These are phyloP conservation scores for Brachyrhaphis roseni DNA, from an alignment of 2,797 vertebrate genomes.

Conservation along the genomic window DNA sequence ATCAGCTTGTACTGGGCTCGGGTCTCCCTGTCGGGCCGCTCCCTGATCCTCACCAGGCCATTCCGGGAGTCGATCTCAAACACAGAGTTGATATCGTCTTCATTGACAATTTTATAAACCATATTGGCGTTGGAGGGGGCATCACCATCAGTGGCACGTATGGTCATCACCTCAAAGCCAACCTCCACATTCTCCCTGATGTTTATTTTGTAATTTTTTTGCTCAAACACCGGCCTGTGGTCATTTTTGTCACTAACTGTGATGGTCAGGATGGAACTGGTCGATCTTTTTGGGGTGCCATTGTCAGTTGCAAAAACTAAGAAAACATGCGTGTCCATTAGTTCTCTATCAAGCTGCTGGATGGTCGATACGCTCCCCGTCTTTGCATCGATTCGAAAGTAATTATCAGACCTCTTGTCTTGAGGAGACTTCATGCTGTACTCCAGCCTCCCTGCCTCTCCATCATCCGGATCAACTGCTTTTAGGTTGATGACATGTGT, in stretches of 20 bases:
- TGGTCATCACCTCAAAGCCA: constrained; percentile 94
- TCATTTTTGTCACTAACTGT: constrained; percentile 97
- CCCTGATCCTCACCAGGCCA: constrained; percentile 89
- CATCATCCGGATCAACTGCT: constrained; percentile 91
- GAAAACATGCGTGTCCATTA: constrained; percentile 94
- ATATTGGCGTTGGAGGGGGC: constrained; percentile 95
- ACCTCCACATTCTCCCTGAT: constrained; percentile 95
- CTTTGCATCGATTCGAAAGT: constrained; percentile 87
- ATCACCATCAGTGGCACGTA: constrained; percentile 93
- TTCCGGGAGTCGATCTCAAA: constrained; percentile 93
- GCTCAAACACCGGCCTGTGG: constrained; percentile 92
- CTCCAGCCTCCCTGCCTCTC: constrained; percentile 88
- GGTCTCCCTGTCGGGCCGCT: constrained; percentile 89
- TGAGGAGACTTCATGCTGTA: constrained; percentile 94
- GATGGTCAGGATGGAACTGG: constrained; percentile 88
- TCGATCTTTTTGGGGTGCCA: constrained; percentile 83
- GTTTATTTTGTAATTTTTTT: constrained; percentile 88
- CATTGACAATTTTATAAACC: constrained; percentile 91
- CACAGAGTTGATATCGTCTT: constrained; percentile 75
- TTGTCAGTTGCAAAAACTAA: constrained; percentile 90
- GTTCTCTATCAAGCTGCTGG: constrained; percentile 90
- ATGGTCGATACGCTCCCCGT: constrained; percentile 87
- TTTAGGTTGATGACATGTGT: constrained; percentile 90
- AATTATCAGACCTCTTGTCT: constrained; percentile 90
- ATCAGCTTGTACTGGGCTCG: constrained; percentile 87